Conservation (phyloP, 2,113 vertebrate species). For the Misgurnus anguillicaudatus region DNA sequence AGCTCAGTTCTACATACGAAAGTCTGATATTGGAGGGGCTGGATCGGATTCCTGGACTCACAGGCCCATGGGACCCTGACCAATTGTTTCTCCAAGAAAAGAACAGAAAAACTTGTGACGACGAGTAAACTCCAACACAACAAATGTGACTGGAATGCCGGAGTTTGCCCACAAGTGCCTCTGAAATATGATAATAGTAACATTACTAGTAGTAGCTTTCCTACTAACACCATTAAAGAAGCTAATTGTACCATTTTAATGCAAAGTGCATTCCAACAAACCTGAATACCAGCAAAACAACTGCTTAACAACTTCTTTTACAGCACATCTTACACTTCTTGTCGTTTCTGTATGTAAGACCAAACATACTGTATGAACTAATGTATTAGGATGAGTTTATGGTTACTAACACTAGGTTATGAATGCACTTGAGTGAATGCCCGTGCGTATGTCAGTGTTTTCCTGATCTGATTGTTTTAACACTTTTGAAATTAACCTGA, state of each 20-base stretch:
- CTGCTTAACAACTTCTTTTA: not conserved
- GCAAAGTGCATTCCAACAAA: constrained; percentile 15
- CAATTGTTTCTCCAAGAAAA: constrained; percentile 18
- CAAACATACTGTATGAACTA: constrained; percentile 51
- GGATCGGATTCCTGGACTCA: constrained; percentile 13
- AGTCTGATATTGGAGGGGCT: constrained; percentile 1
- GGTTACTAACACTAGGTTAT: constrained; percentile 69
- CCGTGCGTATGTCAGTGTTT: constrained; percentile 64
- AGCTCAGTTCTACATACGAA: constrained; percentile 21
- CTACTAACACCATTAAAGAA: constrained; percentile 44
- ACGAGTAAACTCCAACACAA: not conserved
- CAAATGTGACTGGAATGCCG: not conserved
- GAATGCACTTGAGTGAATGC: constrained; percentile 78
- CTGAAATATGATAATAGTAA: not conserved
- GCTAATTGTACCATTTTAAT: constrained; percentile 22
- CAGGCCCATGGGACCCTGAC: constrained; percentile 16
- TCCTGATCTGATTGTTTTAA: constrained; percentile 59
- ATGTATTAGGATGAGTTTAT: constrained; percentile 60
- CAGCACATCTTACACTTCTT: not conserved
- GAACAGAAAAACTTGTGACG: constrained; percentile 24
- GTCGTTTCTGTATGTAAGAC: constrained; percentile 47
- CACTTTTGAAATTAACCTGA: not conserved
- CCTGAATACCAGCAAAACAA: constrained; percentile 6
- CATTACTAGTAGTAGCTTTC: constrained; percentile 30
- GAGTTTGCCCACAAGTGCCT: constrained; percentile 11